These are phyloP conservation scores for Acronicta psi DNA, from an alignment of 2,888 invertebrate species.

Conservation along the genomic window DNA sequence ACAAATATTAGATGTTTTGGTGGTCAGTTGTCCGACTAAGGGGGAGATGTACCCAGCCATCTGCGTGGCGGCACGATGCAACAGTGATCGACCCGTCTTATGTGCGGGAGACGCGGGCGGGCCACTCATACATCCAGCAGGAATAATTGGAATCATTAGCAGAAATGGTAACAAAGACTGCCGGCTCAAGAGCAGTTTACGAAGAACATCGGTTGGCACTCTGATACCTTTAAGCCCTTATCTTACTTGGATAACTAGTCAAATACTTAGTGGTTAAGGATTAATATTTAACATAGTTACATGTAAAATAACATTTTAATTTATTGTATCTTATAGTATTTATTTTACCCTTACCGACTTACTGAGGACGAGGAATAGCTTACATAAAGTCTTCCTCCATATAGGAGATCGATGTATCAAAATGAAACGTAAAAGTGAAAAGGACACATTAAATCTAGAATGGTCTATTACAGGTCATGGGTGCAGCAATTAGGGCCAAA, in stretches of 20 bases:
- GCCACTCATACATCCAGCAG: conserved; percentile 4
- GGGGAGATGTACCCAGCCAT: conserved; percentile 5
- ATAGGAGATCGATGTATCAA: no score
- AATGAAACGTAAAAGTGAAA: no score
- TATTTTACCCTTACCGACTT: no score
- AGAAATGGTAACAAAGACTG: conserved; percentile 1
- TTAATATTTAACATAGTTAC: no score
- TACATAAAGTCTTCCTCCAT: no score
- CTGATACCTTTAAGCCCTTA: conserved; percentile 14
- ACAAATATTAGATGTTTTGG: conserved; percentile 4
- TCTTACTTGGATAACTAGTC: conserved; percentile 18
- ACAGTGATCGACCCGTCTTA: neutral
- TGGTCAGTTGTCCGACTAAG: neutral
- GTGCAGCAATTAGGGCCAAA: no score
- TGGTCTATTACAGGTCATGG: no score
- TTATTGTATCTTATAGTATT: no score
- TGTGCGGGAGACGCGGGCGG: conserved; percentile 8
- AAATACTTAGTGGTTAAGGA: neutral
- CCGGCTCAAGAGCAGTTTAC: neutral
- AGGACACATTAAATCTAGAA: no score
- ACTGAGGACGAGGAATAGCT: no score
- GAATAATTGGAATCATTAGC: conserved; percentile 8
- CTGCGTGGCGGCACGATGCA: conserved; percentile 7
- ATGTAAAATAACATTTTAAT: no score
- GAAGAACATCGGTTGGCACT: neutral